These are phyloP conservation scores for Nerophis lumbriciformis DNA, from an alignment of 2,113 vertebrate genomes.

Conservation along the genomic window DNA sequence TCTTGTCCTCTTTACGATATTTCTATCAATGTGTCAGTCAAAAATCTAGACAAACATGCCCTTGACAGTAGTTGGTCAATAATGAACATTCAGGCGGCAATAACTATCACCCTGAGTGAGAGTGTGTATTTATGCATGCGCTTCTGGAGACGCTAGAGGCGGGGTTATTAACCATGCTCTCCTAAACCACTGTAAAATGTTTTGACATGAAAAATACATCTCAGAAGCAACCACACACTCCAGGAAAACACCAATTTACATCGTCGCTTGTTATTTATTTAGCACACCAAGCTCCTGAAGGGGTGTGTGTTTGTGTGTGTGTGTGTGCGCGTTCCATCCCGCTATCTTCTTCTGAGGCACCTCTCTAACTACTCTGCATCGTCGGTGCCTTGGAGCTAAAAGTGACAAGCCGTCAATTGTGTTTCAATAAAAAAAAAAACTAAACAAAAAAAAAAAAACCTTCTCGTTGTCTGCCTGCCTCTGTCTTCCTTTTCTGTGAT, in stretches of 20 bases:
- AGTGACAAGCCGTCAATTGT: slow-evolving; percentile 72
- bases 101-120: slow-evolving; percentile 23
- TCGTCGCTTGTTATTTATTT: slow-evolving; percentile 64
- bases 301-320: slow-evolving; percentile 30
- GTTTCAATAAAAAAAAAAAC: slow-evolving; percentile 44
- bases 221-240: slow-evolving; percentile 50
- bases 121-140: slow-evolving; percentile 13
- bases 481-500: slow-evolving; percentile 59
- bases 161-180: slow-evolving; percentile 47
- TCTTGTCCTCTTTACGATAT: background rate
- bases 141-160: slow-evolving; percentile 10
- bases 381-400: slow-evolving; percentile 55
- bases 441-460: slow-evolving; percentile 38
- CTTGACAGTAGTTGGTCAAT: no score
- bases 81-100: slow-evolving; percentile 25
- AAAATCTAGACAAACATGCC: no score
- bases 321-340: slow-evolving; percentile 27
- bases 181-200: slow-evolving; percentile 61
- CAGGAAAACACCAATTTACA: slow-evolving; percentile 66
- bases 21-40: background rate
- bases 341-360: slow-evolving; percentile 25
- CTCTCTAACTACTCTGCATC: slow-evolving; percentile 56
- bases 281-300: slow-evolving; percentile 41
- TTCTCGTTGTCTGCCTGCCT: slow-evolving; percentile 42
- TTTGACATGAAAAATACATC: slow-evolving; percentile 68